phyloP scores from a whole-genome alignment of 2,113 vertebrate species.

The Prinia subflava region DNA sequence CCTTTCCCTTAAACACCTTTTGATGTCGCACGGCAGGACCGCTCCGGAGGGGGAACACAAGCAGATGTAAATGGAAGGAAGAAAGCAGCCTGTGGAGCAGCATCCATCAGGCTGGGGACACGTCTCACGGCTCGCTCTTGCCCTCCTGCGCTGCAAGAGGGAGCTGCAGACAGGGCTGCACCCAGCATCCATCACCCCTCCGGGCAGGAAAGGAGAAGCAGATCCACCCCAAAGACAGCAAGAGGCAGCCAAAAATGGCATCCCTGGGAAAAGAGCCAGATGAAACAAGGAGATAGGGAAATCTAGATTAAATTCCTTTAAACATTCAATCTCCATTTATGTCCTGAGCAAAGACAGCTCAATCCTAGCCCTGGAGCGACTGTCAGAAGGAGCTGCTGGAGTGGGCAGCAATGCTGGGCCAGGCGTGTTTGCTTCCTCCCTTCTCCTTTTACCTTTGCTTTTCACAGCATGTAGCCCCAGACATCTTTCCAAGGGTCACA shows the following conservation, averaged over 20 bases:
- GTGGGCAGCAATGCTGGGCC: neutral
- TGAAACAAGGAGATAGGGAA: neutral
- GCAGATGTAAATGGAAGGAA: neutral
- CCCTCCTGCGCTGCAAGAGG: conserved; percentile 46
- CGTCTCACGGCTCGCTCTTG: neutral
- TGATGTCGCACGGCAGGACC: neutral
- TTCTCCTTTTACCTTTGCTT: neutral
- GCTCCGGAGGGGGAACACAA: neutral
- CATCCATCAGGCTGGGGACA: neutral
- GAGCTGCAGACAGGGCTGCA: conserved; percentile 10
- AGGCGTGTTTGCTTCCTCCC: rapidly evolving
- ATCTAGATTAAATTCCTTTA: neutral
- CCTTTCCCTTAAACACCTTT: neutral
- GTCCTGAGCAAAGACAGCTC: neutral
- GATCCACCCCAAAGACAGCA: neutral
- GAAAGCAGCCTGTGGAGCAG: neutral
- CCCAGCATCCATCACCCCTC: neutral
- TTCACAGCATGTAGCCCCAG: neutral
- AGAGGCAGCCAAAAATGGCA: neutral
- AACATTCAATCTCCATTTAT: neutral
- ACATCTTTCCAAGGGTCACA: neutral
- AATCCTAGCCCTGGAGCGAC: neutral
- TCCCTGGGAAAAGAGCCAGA: neutral
- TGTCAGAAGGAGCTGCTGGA: rapidly evolving
- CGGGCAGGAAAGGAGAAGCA: neutral